These are phyloP conservation scores for Scomber japonicus DNA, from an alignment of 2,113 vertebrate species.

Conservation along the genomic window DNA sequence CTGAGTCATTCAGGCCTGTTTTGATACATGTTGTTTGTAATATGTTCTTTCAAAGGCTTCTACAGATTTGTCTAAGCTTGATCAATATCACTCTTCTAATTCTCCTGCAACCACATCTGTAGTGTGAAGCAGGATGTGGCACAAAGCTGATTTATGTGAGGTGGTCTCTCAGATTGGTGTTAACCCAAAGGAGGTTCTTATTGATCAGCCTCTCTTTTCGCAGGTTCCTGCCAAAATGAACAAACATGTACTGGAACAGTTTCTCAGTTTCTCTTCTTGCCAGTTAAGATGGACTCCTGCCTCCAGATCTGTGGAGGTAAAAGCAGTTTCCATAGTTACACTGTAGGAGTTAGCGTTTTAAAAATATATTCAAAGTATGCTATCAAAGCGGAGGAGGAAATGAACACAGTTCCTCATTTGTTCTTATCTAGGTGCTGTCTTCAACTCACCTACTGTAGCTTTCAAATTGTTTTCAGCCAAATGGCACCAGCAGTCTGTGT, in stretches of 20 bases:
- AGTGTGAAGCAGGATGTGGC: not conserved
- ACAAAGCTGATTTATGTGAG: slow-evolving; percentile 5
- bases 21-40: slow-evolving; percentile 16
- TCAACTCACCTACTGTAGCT: not conserved
- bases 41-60: slow-evolving; percentile 19
- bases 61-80: slow-evolving; percentile 1
- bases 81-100: slow-evolving; percentile 18
- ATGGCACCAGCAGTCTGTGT: not conserved
- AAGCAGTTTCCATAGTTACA: slow-evolving; percentile 41
- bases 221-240: slow-evolving; percentile 17
- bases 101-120: slow-evolving; percentile 26
- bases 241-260: not conserved
- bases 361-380: slow-evolving; percentile 15
- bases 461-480: not conserved
- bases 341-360: not conserved
- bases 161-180: slow-evolving; percentile 41
- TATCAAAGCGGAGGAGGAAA: not conserved
- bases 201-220: not conserved
- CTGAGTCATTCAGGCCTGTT: slow-evolving; percentile 13
- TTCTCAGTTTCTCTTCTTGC: slow-evolving; percentile 19
- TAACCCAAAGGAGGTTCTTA: slow-evolving; percentile 1
- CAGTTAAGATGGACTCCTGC: slow-evolving; percentile 5
- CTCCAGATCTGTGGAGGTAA: slow-evolving; percentile 19
- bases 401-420: slow-evolving; percentile 21
- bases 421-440: not conserved